These are phyloP conservation scores for Amphipoea lucens DNA, from an alignment of 2,888 invertebrate species.

Conservation along the genomic window DNA sequence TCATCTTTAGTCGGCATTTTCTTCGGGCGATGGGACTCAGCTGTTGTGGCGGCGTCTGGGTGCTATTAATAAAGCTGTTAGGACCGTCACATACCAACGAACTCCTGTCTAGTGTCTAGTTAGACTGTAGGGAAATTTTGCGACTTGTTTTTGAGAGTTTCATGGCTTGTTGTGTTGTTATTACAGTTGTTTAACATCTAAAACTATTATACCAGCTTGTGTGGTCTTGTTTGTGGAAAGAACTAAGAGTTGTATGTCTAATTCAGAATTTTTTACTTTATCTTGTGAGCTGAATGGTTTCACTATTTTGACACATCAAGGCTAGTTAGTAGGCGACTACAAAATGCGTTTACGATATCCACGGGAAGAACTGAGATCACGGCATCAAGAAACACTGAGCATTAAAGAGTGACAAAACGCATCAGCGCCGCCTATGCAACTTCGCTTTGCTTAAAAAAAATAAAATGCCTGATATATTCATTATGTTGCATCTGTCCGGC, in stretches of 20 bases:
- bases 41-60: conserved; percentile 70
- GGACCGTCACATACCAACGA: conserved; percentile 44
- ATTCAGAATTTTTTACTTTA: not conserved
- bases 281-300: not conserved
- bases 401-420: conserved; percentile 3
- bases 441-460: conserved; percentile 36
- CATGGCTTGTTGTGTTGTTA: conserved; percentile 14
- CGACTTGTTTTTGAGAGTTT: conserved; percentile 18
- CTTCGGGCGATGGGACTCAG: conserved; percentile 62
- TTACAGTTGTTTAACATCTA: conserved; percentile 26
- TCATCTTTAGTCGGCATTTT: conserved; percentile 62
- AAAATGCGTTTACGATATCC: not conserved
- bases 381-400: not conserved
- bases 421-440: conserved; percentile 1
- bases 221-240: conserved; percentile 27
- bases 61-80: conserved; percentile 71
- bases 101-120: conserved; percentile 33
- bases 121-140: conserved; percentile 33
- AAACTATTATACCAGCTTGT: conserved; percentile 16
- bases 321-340: not conserved
- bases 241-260: conserved; percentile 7
- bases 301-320: not conserved
- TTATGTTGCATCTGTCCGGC: conserved; percentile 41
- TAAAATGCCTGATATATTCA: conserved; percentile 47
- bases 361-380: not conserved